phyloP scores from a whole-genome alignment of 1,140 invertebrate species.

The Lepidostoma basale region DNA sequence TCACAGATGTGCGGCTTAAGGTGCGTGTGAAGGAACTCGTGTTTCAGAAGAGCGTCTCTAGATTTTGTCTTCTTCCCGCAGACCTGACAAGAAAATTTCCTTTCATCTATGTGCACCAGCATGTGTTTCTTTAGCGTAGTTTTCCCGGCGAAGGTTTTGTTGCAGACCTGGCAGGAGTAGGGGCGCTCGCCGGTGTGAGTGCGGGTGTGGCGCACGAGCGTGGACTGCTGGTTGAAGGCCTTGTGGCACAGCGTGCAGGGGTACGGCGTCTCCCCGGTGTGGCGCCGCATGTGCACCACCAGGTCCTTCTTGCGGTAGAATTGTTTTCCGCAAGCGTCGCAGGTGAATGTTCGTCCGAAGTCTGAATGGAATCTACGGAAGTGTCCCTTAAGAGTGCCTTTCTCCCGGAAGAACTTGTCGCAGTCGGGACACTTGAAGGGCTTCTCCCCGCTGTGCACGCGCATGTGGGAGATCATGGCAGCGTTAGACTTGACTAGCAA shows the following conservation, averaged over 20 bases:
- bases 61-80: conserved; percentile 68
- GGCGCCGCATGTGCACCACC: conserved; percentile 49
- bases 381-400: conserved; percentile 58
- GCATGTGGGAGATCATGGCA: conserved; percentile 64
- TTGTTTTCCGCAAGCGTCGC: conserved; percentile 56
- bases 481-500: conserved; percentile 7
- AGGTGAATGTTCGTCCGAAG: conserved; percentile 48
- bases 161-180: conserved; percentile 67
- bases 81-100: conserved; percentile 71
- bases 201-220: conserved; percentile 61
- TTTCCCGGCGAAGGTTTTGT: conserved; percentile 65
- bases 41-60: conserved; percentile 55
- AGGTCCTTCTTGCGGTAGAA: conserved; percentile 57
- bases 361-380: conserved; percentile 58
- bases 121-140: conserved; percentile 55
- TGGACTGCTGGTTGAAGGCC: conserved; percentile 32
- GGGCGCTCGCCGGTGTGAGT: conserved; percentile 78
- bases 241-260: conserved; percentile 25
- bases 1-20: conserved; percentile 64
- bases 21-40: conserved; percentile 54
- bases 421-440: conserved; percentile 62
- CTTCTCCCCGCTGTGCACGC: conserved; percentile 61
- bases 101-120: conserved; percentile 67
- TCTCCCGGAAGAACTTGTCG: conserved; percentile 61
- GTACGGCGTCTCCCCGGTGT: conserved; percentile 40